A percentile compares a stretch with the other conserved stretches of the same genome.
These are phyloP conservation scores for Carcina quercana DNA, from an alignment of 2,888 invertebrate species.

Conservation along the genomic window DNA sequence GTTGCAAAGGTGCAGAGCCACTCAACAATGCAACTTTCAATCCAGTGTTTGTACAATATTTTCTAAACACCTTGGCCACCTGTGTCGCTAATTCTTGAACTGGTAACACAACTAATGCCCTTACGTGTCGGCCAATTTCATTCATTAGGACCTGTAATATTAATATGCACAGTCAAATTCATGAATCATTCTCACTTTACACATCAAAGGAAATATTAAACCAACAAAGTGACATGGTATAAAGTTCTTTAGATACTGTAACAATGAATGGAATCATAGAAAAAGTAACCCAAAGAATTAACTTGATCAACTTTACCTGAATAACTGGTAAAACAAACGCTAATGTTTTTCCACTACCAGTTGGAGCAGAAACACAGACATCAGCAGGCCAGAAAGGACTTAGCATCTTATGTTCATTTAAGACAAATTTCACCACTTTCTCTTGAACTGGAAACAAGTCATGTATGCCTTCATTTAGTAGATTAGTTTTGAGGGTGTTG, in stretches of 20 bases:
- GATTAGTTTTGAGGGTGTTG: constrained; percentile 71
- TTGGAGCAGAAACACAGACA: constrained; percentile 97
- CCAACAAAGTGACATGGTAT: too few species aligned
- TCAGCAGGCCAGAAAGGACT: constrained; percentile 85
- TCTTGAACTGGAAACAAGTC: constrained; percentile 91
- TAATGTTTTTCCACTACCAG: constrained; percentile 97
- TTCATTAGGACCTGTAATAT: constrained; percentile 71
- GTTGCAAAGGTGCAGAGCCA: constrained; percentile 78
- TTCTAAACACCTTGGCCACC: constrained; percentile 87
- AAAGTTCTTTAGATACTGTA: too few species aligned
- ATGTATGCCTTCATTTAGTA: constrained; percentile 81
- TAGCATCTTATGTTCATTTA: constrained; percentile 76
- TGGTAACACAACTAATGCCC: constrained; percentile 93
- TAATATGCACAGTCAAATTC: background rate
- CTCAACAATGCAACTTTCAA: constrained; percentile 82
- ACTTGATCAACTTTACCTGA: constrained; percentile 64
- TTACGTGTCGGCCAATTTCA: constrained; percentile 78
- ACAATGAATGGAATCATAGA: background rate
- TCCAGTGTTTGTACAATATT: constrained; percentile 78
- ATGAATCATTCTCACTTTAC: too few species aligned
- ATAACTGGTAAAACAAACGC: constrained; percentile 95
- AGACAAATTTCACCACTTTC: constrained; percentile 84
- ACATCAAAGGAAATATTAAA: too few species aligned
- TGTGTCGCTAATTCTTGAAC: constrained; percentile 94
- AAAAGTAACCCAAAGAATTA: background rate